Evolutionary conservation across 2,888 invertebrate species (phyloP).

Genomic region (Cheilosia vernalis): DNA sequence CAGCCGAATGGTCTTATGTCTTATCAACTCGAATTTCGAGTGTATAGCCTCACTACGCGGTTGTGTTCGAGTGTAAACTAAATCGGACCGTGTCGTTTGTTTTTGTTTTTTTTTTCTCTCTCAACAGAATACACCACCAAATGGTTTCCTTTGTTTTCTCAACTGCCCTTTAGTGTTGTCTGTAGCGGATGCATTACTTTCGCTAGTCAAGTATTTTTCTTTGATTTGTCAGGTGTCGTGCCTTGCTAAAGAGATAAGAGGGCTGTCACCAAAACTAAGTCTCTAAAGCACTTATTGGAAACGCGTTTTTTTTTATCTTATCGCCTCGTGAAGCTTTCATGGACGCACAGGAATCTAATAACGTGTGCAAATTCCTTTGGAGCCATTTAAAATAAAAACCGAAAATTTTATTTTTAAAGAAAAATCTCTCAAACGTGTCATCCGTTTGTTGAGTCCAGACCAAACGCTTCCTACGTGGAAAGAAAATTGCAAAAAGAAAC

Average conservation of each 20-base stretch:
- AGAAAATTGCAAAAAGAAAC: background rate
- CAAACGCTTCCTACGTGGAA: background rate
- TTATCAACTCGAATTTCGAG: slow-evolving; percentile 42
- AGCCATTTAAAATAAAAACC: background rate
- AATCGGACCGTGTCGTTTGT: too few relatives aligned
- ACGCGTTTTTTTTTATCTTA: slow-evolving; percentile 48
- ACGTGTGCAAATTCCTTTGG: slow-evolving; percentile 26
- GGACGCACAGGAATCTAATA: slow-evolving; percentile 8
- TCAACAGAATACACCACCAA: too few relatives aligned
- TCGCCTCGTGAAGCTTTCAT: slow-evolving; percentile 19
- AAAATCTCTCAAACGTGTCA: background rate
- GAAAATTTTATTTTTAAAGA: slow-evolving; percentile 8
- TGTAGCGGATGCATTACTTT: slow-evolving; percentile 9
- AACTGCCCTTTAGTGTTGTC: background rate
- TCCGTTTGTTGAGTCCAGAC: slow-evolving; percentile 7
- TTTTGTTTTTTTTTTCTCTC: too few relatives aligned
- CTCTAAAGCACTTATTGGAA: slow-evolving; percentile 5
- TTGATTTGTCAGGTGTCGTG: slow-evolving; percentile 24
- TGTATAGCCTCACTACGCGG: background rate
- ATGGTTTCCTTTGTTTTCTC: background rate
- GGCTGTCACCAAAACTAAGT: slow-evolving; percentile 8
- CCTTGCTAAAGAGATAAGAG: slow-evolving; percentile 12
- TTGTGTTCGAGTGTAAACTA: too few relatives aligned
- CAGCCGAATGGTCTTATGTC: slow-evolving; percentile 42
- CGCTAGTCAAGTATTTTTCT: slow-evolving; percentile 10